Base-by-base conservation (phyloP, 2,888 invertebrate genomes). In the Amiota communis region DNA sequence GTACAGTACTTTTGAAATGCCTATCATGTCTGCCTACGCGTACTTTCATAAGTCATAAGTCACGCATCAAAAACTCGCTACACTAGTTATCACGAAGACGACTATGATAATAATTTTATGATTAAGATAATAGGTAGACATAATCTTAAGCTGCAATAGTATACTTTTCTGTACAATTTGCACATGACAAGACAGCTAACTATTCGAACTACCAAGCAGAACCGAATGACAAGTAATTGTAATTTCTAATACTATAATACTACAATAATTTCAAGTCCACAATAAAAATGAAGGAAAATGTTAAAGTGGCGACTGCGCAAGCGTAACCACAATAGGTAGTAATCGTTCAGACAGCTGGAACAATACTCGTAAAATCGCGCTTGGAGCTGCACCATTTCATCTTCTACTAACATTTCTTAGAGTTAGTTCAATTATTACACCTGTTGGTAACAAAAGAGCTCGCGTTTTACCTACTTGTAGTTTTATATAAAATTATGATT, bases 371-470 rank as follows among this genome's bases (percentile, higher is more conserved):
- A 49, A 61, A 59, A 20, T n/a, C 49, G 23, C 10, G 78, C 71
- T 75, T 74, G 71, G 74, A 13, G 51, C n/a, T 48, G 71, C 20
- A 36, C 36, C 36, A 36, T 36, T 23, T 53, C 68, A 68, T 36
- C 12, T 70, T 76, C 81, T 81, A 83, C 82, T 83, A 81, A 84
- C 81, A 84, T 83, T 86, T 86, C 82, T 81, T 82, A 84, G 79
- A 79, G 83, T 81, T 80, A 84, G 86, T 88, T 85, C 88, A 88
- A 88, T 88, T 88, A 88, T 88, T 88, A 88, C 88, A 88, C 88
- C 88, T 88, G 88, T 84, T 85, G 79, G 72, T 74, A 72, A 73
- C 53, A 57, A 71, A 51, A 64, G 74, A 67, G 56, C 74, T 74
- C 73, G 74, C 71, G 70, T 47, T 49, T 57, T 76, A 77, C 75